A percentile compares a stretch with the other conserved stretches of the same genome.
These are phyloP conservation scores for Hydrozoanthus gracilis DNA, from an alignment of 92 coral and sea anemone species.

Conservation along the genomic window DNA sequence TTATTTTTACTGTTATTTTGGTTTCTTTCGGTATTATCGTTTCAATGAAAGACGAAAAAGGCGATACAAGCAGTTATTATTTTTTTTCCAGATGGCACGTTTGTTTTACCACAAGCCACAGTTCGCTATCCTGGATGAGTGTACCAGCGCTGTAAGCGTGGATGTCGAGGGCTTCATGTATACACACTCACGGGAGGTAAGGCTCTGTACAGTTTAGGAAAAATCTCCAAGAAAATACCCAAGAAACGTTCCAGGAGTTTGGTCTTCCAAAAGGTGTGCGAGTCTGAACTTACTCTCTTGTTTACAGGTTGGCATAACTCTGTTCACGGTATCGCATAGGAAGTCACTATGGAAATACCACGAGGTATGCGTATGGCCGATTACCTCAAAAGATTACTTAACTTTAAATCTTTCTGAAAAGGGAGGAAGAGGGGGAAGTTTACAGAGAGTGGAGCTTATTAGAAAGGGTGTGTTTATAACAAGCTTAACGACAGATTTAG, in stretches of 20 bases:
- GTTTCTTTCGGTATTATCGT: no score
- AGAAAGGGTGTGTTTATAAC: no score
- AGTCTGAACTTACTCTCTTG: not conserved
- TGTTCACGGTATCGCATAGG: constrained; percentile 96
- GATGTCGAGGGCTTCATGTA: constrained; percentile 99
- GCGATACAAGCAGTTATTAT: not conserved
- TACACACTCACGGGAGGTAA: constrained; percentile 95
- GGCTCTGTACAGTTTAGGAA: not conserved
- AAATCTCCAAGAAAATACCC: no score
- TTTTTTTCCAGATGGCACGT: constrained; percentile 85
- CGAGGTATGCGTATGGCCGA: constrained; percentile 67
- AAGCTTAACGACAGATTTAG: no score
- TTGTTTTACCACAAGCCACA: constrained; percentile 97
- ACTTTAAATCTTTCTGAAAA: no score
- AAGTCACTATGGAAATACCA: constrained; percentile 99
- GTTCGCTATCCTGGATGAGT: constrained; percentile 98
- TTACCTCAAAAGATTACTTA: no score
- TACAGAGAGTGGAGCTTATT: no score
- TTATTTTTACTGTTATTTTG: no score
- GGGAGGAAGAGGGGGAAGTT: no score
- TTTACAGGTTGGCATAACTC: constrained; percentile 88
- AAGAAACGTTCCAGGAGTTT: no score
- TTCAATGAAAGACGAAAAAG: no score
- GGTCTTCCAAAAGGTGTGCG: no score
- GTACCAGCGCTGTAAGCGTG: constrained; percentile 98